A percentile compares a stretch with the other conserved stretches of the same genome.
Evolutionary conservation across 2,113 vertebrate genomes (phyloP).

Genomic region (Mormyrus lacerda): DNA sequence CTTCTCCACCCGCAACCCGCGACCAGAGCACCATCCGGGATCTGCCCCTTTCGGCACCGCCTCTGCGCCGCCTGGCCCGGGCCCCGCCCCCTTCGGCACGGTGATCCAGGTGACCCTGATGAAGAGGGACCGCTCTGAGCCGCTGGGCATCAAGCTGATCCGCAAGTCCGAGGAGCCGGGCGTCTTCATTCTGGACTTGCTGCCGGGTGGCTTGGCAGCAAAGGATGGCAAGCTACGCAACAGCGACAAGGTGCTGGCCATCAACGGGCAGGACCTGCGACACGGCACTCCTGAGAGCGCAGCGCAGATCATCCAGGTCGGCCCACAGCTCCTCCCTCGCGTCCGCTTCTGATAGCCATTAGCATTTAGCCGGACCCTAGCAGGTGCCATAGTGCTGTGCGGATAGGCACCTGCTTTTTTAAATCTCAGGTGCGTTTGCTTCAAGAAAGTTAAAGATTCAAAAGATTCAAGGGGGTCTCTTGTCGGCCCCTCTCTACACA

Average conservation of each 20-base stretch:
- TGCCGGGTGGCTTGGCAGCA: constrained; percentile 79
- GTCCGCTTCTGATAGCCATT: not conserved
- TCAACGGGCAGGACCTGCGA: constrained; percentile 82
- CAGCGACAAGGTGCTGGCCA: constrained; percentile 82
- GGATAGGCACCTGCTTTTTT: not conserved
- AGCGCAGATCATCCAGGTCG: constrained; percentile 87
- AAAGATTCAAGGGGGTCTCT: not conserved
- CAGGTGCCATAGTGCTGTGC: not conserved
- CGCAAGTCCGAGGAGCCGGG: constrained; percentile 78
- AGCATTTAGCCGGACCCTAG: not conserved
- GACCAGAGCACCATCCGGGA: constrained; percentile 45
- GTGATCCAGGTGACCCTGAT: constrained; percentile 76
- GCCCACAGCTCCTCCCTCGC: not conserved
- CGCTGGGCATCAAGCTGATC: constrained; percentile 84
- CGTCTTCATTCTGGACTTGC: constrained; percentile 81
- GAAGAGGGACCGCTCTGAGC: constrained; percentile 72
- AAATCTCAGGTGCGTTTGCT: not conserved
- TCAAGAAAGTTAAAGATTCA: not conserved
- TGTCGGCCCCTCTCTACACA: not conserved
- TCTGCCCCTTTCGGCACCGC: constrained; percentile 30
- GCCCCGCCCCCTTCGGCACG: constrained; percentile 39
- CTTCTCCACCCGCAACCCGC: constrained; percentile 60
- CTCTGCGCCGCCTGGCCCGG: constrained; percentile 35
- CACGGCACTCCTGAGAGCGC: constrained; percentile 86
- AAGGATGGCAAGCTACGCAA: constrained; percentile 79